Conservation (phyloP, 2,797 vertebrate genomes). For the Tarsius wallacei region DNA sequence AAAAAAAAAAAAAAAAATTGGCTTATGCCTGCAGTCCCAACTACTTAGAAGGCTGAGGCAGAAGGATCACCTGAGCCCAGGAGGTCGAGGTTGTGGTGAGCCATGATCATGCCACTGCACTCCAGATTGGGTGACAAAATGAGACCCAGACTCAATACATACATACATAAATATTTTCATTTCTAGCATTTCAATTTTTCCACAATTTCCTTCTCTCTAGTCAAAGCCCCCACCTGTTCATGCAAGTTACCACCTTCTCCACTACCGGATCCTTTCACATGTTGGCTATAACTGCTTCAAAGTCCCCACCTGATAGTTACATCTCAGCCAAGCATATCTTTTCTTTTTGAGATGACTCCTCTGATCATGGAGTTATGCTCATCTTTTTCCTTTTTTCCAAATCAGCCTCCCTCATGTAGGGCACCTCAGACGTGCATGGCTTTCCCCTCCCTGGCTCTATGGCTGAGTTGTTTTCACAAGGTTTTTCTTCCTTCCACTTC, state of each 20-base stretch:
- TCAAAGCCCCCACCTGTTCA: neutral
- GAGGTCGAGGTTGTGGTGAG: too few relatives aligned
- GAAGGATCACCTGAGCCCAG: too few relatives aligned
- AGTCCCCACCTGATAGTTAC: neutral
- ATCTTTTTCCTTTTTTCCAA: constrained; percentile 3
- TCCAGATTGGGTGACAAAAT: too few relatives aligned
- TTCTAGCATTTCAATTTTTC: neutral
- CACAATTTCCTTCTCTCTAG: neutral
- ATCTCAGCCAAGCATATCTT: neutral
- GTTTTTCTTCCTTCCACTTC: neutral
- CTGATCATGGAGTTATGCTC: constrained; percentile 11
- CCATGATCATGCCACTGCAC: too few relatives aligned
- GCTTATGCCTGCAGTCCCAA: too few relatives aligned
- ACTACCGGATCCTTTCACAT: neutral
- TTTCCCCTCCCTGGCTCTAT: constrained; percentile 14
- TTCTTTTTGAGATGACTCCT: neutral
- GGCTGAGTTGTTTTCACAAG: constrained; percentile 13
- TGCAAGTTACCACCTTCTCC: neutral
- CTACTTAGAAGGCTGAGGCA: too few relatives aligned
- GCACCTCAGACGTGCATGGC: neutral
- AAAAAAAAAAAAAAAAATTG: too few relatives aligned
- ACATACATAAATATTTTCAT: neutral
- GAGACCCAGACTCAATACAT: too few relatives aligned
- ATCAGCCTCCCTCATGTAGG: neutral
- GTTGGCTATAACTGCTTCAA: neutral